These are phyloP conservation scores for Megaustenia siamemsis DNA, from an alignment of 2,888 invertebrate species.

Conservation along the genomic window DNA sequence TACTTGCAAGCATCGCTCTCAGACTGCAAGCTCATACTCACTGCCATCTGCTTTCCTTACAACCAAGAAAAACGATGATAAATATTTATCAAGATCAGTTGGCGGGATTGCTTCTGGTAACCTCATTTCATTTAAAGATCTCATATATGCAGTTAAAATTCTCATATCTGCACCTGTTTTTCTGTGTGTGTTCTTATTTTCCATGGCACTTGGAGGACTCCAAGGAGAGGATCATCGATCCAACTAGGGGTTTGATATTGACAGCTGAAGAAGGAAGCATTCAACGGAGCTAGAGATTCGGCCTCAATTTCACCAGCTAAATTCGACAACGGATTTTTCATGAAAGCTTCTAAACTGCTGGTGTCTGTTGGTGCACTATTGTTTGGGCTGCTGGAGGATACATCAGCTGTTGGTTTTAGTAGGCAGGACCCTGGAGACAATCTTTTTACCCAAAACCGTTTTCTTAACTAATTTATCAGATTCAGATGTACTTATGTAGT, in stretches of 20 bases:
- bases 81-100: conserved; percentile 68
- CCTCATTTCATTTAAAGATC: conserved; percentile 67
- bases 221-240: conserved; percentile 54
- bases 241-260: conserved; percentile 52
- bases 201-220: conserved; percentile 58
- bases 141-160: conserved; percentile 69
- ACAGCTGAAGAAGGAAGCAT: conserved; percentile 52
- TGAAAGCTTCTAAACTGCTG: conserved; percentile 27
- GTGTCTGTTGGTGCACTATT: background rate
- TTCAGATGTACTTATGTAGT: conserved; percentile 17
- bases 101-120: conserved; percentile 68
- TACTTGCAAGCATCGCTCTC: conserved; percentile 74
- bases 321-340: conserved; percentile 30
- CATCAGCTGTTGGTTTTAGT: conserved; percentile 20
- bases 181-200: conserved; percentile 73
- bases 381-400: background rate
- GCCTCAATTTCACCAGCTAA: conserved; percentile 21
- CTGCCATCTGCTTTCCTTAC: conserved; percentile 73
- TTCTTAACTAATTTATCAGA: background rate
- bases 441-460: background rate
- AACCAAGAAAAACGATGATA: conserved; percentile 70
- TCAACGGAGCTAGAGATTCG: conserved; percentile 42
- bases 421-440: background rate
- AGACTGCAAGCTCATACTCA: conserved; percentile 73
- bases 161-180: conserved; percentile 75